Percentiles rank a stretch among this genome's conserved stretches.
Conservation (phyloP, 2,797 vertebrate genomes). For the Falco berigora region DNA sequence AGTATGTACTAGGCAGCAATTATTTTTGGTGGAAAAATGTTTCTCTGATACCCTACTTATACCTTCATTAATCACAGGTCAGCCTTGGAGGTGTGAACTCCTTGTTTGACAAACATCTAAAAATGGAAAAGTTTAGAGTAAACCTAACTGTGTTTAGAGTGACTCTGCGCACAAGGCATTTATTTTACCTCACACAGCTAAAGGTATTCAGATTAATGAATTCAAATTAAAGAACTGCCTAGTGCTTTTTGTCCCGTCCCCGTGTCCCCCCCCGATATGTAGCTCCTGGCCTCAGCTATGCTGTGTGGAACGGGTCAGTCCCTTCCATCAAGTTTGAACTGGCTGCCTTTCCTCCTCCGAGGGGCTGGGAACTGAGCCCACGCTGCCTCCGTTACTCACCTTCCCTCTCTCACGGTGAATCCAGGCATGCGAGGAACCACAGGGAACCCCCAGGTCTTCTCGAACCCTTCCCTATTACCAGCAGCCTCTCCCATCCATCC, state of each 20-base stretch:
- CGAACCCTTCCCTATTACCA: not conserved
- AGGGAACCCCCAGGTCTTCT: not conserved
- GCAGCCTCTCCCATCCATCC: accelerated
- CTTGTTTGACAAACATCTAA: not conserved
- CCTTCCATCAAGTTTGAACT: not conserved
- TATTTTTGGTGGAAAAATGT: not conserved
- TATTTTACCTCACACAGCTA: not conserved
- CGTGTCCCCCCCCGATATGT: not conserved
- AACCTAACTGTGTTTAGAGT: not conserved
- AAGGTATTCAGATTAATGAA: not conserved
- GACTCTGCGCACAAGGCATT: not conserved
- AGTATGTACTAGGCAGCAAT: not conserved
- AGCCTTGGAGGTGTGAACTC: not conserved
- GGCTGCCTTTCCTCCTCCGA: not conserved
- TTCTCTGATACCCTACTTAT: not conserved
- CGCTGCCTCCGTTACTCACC: not conserved
- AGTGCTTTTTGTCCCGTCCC: too few relatives aligned
- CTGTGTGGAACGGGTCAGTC: not conserved
- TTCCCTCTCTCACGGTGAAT: not conserved
- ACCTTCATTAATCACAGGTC: not conserved
- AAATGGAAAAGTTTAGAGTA: not conserved
- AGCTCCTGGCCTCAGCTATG: not conserved
- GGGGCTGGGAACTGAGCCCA: not conserved
- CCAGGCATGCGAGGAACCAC: not conserved
- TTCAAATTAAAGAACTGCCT: not conserved